Base-by-base conservation (phyloP, 2,888 invertebrate species). In the Leptopilina myrica region DNA sequence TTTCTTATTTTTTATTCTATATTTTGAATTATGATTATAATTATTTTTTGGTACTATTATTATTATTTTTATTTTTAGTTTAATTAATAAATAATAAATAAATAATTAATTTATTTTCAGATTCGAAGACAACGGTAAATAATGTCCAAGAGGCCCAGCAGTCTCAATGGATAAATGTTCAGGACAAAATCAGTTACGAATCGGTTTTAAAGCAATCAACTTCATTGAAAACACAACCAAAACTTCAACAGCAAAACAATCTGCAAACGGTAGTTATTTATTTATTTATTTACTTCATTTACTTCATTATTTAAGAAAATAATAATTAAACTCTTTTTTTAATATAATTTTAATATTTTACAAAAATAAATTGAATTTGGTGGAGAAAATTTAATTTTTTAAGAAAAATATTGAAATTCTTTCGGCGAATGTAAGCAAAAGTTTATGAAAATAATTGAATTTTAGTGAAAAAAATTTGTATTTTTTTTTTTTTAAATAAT, bases 121-220 rank as follows among this genome's bases (percentile, higher is more conserved):
- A 73, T 2, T 33, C 73, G 1, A 73, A 73, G 33, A 11, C 5
- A 5, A 9, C 82, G 14, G 33, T 78, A 75, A 83, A 80, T 67
- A 76, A 76, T 82, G 78, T 79, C 26, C 81, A 83, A 80, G 88
- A 86, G 79, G 86, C 82, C 46, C 88, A 87, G 80, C 86, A 89
- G 82, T 86, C 87, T 84, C 89, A 89, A 86, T 89, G 90, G 90
- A 81, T 89, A 80, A 89, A 84, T 81, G 87, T 88, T 84, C 87
- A 85, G 82, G 89, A 90, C 77, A 88, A 85, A 84, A 83, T 87
- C 79, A 86, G 84, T 62, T 83, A 85, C 80, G 86, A 88, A 79
- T 79, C 87, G 64, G 80, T 86, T 77, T 82, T 86, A 9, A 89
- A 89, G 79, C 86, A 88, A 82, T 84, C 87, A 76, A 86, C 79